Conservation (phyloP, 2,888 invertebrate genomes). For the Neoascia interrupta region DNA sequence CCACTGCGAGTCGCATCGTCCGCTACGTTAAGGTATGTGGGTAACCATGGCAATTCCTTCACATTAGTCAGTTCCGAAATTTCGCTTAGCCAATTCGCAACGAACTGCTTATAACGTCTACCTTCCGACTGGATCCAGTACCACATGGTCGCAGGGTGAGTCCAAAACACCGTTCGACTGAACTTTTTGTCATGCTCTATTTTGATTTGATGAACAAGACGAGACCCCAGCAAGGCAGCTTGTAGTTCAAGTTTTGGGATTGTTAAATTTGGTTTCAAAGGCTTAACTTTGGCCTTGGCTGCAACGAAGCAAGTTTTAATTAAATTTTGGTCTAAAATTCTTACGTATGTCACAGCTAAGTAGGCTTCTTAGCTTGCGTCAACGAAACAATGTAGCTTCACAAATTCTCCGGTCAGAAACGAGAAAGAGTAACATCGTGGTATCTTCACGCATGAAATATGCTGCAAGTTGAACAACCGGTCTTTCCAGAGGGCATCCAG, state of each 20-base stretch:
- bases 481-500: constrained; percentile 2
- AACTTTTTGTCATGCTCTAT: not conserved
- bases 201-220: too few species aligned
- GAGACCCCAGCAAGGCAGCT: not conserved
- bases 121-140: not conserved
- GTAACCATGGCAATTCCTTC: not conserved
- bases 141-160: not conserved
- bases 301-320: not conserved
- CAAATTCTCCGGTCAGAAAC: not conserved
- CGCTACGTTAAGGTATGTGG: not conserved
- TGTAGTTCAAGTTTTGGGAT: not conserved
- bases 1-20: not conserved
- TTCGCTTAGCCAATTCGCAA: not conserved
- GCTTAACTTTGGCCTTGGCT: not conserved
- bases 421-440: not conserved
- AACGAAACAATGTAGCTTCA: not conserved
- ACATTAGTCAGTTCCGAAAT: not conserved
- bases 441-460: not conserved
- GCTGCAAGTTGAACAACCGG: constrained; percentile 22
- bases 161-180: not conserved
- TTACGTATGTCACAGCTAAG: not conserved
- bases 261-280: not conserved
- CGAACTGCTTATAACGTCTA: not conserved
- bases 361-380: not conserved
- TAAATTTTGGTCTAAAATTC: not conserved